These are phyloP conservation scores for Cheilosia impressa DNA, from an alignment of 2,888 invertebrate species.

Conservation along the genomic window DNA sequence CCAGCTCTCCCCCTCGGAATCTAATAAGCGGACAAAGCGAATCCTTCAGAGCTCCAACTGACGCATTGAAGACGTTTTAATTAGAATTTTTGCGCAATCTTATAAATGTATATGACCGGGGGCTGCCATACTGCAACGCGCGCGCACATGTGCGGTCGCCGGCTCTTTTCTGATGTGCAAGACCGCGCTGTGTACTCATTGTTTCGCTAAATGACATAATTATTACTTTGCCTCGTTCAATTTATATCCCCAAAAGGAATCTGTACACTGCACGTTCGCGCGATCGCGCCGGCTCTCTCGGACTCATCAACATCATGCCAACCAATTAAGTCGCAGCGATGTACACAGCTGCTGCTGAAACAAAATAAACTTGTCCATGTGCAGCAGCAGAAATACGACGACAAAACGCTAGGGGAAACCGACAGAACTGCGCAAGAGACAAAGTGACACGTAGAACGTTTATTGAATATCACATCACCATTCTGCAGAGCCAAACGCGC, in stretches of 20 bases:
- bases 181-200: conserved; percentile 68
- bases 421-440: conserved; percentile 9
- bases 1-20: conserved; percentile 47
- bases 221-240: conserved; percentile 74
- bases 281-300: conserved; percentile 44
- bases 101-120: conserved; percentile 34
- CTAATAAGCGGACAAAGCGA: conserved; percentile 71
- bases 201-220: conserved; percentile 75
- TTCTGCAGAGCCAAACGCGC: conserved; percentile 19
- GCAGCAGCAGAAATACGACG: conserved; percentile 13
- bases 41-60: conserved; percentile 65
- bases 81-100: conserved; percentile 65
- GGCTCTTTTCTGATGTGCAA: conserved; percentile 53
- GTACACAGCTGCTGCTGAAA: conserved; percentile 57
- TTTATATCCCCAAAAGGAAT: conserved; percentile 74
- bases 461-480: conserved; percentile 71
- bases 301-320: conserved; percentile 74
- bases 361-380: conserved; percentile 69
- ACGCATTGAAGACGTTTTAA: conserved; percentile 73
- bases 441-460: conserved; percentile 72
- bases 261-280: conserved; percentile 67
- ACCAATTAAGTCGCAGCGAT: conserved; percentile 67
- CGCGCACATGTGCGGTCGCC: conserved; percentile 68
- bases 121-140: conserved; percentile 18
- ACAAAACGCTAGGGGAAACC: conserved; percentile 15